These are phyloP conservation scores for Neotragus moschatus DNA, from an alignment of 2,113 vertebrate genomes.

Conservation along the genomic window DNA sequence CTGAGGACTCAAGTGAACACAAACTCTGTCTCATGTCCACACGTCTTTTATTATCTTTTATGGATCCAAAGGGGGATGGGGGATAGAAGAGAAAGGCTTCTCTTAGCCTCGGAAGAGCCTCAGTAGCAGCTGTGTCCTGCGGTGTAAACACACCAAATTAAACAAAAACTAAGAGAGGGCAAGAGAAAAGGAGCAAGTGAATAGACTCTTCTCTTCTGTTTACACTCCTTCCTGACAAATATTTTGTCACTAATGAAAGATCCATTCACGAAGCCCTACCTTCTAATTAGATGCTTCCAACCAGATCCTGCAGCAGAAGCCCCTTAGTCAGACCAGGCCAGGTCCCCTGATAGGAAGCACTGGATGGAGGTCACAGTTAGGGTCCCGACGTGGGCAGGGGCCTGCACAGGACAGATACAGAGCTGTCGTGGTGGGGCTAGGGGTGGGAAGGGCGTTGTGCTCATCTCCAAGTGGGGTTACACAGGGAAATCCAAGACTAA, in stretches of 20 bases:
- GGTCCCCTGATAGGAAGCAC: background rate
- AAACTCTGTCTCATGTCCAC: background rate
- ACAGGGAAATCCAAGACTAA: background rate
- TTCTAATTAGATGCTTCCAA: background rate
- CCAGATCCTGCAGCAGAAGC: background rate
- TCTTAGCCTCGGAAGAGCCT: conserved; percentile 52
- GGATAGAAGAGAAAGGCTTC: background rate
- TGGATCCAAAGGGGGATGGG: background rate
- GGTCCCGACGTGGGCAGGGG: background rate
- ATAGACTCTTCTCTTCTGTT: conserved; percentile 55
- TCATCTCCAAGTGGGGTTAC: background rate
- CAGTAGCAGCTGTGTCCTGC: conserved; percentile 7
- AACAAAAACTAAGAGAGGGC: conserved; percentile 30
- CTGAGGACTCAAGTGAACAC: background rate
- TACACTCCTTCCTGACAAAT: conserved; percentile 32
- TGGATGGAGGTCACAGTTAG: background rate
- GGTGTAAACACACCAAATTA: conserved; percentile 69
- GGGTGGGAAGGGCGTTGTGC: accelerated
- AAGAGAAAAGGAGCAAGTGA: conserved; percentile 58
- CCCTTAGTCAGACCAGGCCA: background rate
- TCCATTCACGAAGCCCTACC: conserved; percentile 42
- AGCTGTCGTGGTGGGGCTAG: accelerated
- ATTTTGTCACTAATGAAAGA: conserved; percentile 57
- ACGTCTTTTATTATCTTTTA: conserved; percentile 5
- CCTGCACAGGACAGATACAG: background rate